These are phyloP conservation scores for Xiphydria camelus DNA, from an alignment of 2,888 invertebrate genomes.

Conservation along the genomic window DNA sequence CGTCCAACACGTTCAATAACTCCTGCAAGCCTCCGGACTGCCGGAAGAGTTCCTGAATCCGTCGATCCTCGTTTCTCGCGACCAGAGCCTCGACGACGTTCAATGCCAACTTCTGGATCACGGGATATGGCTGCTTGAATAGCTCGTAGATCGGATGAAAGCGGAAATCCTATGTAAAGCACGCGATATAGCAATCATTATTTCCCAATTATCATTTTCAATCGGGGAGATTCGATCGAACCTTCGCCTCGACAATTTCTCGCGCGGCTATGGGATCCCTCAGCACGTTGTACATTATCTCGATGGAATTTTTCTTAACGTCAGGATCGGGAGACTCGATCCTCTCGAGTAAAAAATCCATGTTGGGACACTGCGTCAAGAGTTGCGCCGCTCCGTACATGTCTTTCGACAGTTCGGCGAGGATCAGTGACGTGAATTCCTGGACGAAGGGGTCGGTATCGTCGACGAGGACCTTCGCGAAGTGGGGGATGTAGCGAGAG, in stretches of 20 bases:
- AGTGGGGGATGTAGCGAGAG: constrained; percentile 56
- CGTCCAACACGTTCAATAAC: constrained; percentile 62
- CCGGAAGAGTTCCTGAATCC: constrained; percentile 60
- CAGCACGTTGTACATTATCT: constrained; percentile 62
- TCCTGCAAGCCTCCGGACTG: constrained; percentile 60
- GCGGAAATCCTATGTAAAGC: constrained; percentile 56
- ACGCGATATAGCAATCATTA: not conserved
- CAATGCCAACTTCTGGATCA: constrained; percentile 61
- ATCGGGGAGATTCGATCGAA: too few relatives aligned
- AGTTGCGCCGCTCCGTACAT: constrained; percentile 59
- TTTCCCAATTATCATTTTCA: not conserved
- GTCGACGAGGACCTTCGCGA: constrained; percentile 57
- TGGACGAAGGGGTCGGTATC: constrained; percentile 61
- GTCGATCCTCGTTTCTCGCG: constrained; percentile 58
- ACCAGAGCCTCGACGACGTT: constrained; percentile 60
- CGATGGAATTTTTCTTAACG: constrained; percentile 62
- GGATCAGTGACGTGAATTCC: constrained; percentile 61
- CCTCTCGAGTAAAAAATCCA: constrained; percentile 58
- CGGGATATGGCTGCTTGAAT: constrained; percentile 60
- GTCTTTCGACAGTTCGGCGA: constrained; percentile 61
- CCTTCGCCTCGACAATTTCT: constrained; percentile 47
- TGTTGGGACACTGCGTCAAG: constrained; percentile 56
- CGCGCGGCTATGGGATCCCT: constrained; percentile 60
- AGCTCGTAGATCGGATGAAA: constrained; percentile 60
- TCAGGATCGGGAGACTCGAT: constrained; percentile 63